Percentiles rank a stretch among this genome's conserved stretches.
These are phyloP conservation scores for Elachura formosa DNA, from an alignment of 2,113 vertebrate species.

Conservation along the genomic window DNA sequence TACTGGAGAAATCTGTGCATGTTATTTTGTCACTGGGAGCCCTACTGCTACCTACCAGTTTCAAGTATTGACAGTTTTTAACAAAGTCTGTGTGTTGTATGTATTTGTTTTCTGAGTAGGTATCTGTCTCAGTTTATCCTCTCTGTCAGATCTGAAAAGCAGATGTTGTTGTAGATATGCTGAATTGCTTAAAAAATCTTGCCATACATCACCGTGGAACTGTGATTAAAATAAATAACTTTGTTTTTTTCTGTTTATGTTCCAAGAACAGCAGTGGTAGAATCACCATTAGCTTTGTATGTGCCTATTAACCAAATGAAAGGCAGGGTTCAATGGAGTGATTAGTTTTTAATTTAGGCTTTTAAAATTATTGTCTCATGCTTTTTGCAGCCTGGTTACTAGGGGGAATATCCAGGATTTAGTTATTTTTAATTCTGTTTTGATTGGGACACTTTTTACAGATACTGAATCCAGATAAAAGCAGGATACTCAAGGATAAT, in stretches of 20 bases:
- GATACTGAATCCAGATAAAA: slow-evolving; percentile 22
- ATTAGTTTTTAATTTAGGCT: slow-evolving; percentile 55
- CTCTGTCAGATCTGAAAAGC: neutral
- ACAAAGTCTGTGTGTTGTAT: fast-evolving
- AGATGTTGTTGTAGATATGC: neutral
- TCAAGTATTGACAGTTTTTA: neutral
- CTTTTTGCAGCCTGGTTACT: slow-evolving; percentile 10
- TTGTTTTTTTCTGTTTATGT: neutral
- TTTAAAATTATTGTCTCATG: slow-evolving; percentile 31
- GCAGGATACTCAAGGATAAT: neutral
- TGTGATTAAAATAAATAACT: slow-evolving; percentile 21
- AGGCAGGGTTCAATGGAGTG: slow-evolving; percentile 33
- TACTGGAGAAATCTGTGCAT: neutral
- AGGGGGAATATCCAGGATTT: slow-evolving; percentile 15
- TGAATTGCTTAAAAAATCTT: neutral
- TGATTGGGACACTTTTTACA: neutral
- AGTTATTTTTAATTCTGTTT: slow-evolving; percentile 36
- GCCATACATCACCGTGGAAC: neutral
- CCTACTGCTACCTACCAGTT: neutral
- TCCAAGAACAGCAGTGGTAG: neutral
- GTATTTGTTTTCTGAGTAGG: neutral
- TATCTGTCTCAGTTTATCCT: neutral
- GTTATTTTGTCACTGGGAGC: neutral
- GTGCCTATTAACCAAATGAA: slow-evolving; percentile 38
- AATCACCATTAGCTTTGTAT: neutral